phyloP scores from a whole-genome alignment of 2,113 vertebrate species.

The Mus pahari region DNA sequence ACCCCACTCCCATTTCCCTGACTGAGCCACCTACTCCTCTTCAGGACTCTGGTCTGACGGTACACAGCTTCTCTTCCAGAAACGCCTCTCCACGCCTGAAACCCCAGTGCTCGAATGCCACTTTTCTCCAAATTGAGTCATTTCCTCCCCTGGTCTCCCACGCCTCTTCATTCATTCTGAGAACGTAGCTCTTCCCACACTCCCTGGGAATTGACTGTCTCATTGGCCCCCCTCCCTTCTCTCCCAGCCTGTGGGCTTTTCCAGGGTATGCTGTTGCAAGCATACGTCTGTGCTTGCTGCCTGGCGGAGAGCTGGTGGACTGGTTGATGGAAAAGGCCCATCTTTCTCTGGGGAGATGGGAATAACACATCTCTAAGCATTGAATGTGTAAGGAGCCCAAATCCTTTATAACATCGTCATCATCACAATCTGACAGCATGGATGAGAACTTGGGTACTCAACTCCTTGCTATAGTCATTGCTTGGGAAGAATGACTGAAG shows the following conservation, averaged over 20 bases:
- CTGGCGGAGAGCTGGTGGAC: background rate
- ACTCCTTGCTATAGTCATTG: too few relatives aligned
- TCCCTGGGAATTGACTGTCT: background rate
- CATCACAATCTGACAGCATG: too few relatives aligned
- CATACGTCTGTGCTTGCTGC: background rate
- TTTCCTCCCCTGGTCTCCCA: slow-evolving; percentile 23
- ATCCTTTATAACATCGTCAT: background rate
- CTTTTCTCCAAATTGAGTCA: slow-evolving; percentile 54
- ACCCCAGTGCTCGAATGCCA: background rate
- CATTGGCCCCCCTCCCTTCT: background rate
- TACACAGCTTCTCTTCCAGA: background rate
- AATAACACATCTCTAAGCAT: background rate
- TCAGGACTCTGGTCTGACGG: background rate
- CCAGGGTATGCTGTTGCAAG: accelerated
- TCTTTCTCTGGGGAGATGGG: background rate
- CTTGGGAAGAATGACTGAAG: background rate
- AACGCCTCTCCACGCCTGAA: background rate
- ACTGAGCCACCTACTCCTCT: background rate
- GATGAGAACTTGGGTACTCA: background rate
- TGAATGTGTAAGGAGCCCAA: background rate
- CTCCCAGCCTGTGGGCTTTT: too few relatives aligned
- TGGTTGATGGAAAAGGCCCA: background rate
- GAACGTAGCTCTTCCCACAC: background rate
- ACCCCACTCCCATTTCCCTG: background rate
- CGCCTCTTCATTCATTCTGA: background rate